phyloP scores from a whole-genome alignment of 2,888 invertebrate species.

The Macrosoma leucophasiata region DNA sequence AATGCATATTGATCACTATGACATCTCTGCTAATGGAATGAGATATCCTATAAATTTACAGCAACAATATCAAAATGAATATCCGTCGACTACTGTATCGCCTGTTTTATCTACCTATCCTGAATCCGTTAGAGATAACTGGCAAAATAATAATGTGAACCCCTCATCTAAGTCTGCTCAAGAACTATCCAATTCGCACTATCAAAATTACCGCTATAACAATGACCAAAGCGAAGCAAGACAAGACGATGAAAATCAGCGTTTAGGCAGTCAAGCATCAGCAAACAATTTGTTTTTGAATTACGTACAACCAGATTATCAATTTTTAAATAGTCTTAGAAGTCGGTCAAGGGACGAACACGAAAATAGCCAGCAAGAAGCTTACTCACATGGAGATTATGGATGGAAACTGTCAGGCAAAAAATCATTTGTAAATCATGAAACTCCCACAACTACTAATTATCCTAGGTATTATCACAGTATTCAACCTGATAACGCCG shows the following conservation, averaged over 20 bases:
- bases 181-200: slow-evolving; percentile 43
- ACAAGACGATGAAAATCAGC: slow-evolving; percentile 50
- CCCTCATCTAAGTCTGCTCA: slow-evolving; percentile 50
- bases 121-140: slow-evolving; percentile 43
- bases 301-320: slow-evolving; percentile 55
- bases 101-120: slow-evolving; percentile 48
- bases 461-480: slow-evolving; percentile 48
- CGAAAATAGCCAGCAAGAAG: slow-evolving; percentile 43
- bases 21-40: slow-evolving; percentile 58
- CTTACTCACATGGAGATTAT: slow-evolving; percentile 65
- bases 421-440: slow-evolving; percentile 41
- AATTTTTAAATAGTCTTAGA: slow-evolving; percentile 41
- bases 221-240: slow-evolving; percentile 43
- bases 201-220: slow-evolving; percentile 43
- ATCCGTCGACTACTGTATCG: slow-evolving; percentile 44
- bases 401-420: slow-evolving; percentile 67
- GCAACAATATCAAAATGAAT: slow-evolving; percentile 53
- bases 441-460: slow-evolving; percentile 39
- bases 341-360: slow-evolving; percentile 48
- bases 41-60: slow-evolving; percentile 49
- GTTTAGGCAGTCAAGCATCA: slow-evolving; percentile 47
- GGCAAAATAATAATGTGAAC: slow-evolving; percentile 47
- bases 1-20: slow-evolving; percentile 61
- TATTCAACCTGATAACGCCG: slow-evolving; percentile 39
- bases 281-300: slow-evolving; percentile 62